Conservation (phyloP, 2,888 invertebrate species). For the Capitulum mitella region DNA sequence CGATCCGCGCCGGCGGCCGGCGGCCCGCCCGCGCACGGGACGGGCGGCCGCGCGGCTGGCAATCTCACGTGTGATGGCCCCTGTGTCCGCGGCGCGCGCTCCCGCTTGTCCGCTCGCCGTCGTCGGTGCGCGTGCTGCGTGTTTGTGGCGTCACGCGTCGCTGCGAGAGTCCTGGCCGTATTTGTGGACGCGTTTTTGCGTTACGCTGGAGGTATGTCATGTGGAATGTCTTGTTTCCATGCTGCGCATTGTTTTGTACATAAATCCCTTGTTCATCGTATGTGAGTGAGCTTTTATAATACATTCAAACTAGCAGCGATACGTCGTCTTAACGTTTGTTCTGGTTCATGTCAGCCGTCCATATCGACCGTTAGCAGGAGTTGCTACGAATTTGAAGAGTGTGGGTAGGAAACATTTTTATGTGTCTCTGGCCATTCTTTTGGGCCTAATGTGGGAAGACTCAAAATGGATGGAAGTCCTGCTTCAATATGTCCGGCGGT, state of each 20-base stretch:
- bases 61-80: background rate
- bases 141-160: too few species aligned
- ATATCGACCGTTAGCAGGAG: too few species aligned
- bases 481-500: too few species aligned
- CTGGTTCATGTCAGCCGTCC: too few species aligned
- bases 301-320: background rate
- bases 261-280: background rate
- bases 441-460: too few species aligned
- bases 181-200: background rate
- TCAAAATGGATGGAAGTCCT: too few species aligned
- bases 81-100: background rate
- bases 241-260: constrained; percentile 20
- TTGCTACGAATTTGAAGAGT: too few species aligned
- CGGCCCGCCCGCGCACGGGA: background rate
- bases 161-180: background rate
- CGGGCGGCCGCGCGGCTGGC: too few species aligned
- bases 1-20: background rate
- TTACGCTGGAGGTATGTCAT: background rate
- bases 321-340: background rate
- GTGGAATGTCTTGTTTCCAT: background rate
- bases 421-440: too few species aligned
- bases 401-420: too few species aligned
- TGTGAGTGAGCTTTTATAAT: background rate
- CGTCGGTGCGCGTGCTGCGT: too few species aligned
- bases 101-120: background rate